phyloP scores from a whole-genome alignment of 2,888 invertebrate species.

The Thecocarcelia acutangulata region DNA sequence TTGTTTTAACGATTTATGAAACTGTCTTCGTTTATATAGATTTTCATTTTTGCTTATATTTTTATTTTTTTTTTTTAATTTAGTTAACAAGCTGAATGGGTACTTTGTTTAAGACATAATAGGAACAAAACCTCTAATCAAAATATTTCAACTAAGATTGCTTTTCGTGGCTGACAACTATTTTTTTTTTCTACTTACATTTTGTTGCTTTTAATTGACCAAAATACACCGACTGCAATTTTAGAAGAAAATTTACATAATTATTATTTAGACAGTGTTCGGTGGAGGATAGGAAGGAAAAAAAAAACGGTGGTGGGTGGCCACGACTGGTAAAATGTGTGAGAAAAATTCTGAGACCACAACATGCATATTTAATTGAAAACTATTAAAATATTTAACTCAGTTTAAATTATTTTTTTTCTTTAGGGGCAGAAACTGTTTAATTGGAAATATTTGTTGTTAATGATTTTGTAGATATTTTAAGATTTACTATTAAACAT shows the following conservation, averaged over 20 bases:
- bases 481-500: no score
- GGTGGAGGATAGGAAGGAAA: background rate
- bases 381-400: slow-evolving; percentile 13
- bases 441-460: no score
- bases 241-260: slow-evolving; percentile 31
- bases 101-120: slow-evolving; percentile 32
- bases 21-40: background rate
- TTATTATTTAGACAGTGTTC: slow-evolving; percentile 1
- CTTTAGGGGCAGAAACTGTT: no score
- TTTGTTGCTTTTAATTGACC: slow-evolving; percentile 52
- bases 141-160: slow-evolving; percentile 42
- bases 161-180: slow-evolving; percentile 17
- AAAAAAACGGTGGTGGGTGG: slow-evolving; percentile 41
- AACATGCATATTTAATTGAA: slow-evolving; percentile 42
- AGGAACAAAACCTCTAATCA: slow-evolving; percentile 58
- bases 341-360: slow-evolving; percentile 21
- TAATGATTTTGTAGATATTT: no score
- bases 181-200: background rate
- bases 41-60: no score
- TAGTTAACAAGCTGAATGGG: slow-evolving; percentile 32
- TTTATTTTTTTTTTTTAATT: slow-evolving; percentile 21
- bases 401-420: background rate
- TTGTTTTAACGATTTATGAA: background rate
- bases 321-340: slow-evolving; percentile 33
- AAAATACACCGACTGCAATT: slow-evolving; percentile 52